These are phyloP conservation scores for Drosophila prolongata DNA, from an alignment of 2,888 invertebrate species.

Conservation along the genomic window DNA sequence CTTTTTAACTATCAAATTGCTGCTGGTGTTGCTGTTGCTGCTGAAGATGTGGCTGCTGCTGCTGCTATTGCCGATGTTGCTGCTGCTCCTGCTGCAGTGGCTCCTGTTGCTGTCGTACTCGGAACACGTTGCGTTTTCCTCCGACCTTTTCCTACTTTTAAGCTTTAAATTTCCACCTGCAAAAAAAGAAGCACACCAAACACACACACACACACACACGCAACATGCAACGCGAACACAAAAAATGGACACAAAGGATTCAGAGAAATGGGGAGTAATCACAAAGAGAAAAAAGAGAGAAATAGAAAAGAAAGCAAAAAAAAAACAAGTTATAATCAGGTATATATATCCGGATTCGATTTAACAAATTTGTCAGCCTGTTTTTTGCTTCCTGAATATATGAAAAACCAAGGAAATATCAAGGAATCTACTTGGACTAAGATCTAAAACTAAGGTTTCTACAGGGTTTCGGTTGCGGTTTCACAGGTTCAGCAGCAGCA, in stretches of 20 bases:
- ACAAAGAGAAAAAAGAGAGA: constrained; percentile 41
- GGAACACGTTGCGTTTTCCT: constrained; percentile 21
- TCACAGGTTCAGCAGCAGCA: constrained; percentile 29
- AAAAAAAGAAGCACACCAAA: constrained; percentile 61
- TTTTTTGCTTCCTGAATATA: constrained; percentile 9
- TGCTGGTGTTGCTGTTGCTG: constrained; percentile 40
- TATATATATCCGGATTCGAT: constrained; percentile 29
- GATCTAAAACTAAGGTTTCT: constrained; percentile 12
- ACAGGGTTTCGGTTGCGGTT: neutral
- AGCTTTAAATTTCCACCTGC: constrained; percentile 81
- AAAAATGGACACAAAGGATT: constrained; percentile 16
- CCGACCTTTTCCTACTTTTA: constrained; percentile 64
- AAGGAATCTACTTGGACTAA: constrained; percentile 9
- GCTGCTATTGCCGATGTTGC: constrained; percentile 16
- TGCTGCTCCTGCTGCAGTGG: constrained; percentile 12
- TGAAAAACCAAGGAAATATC: constrained; percentile 3
- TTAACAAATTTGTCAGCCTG: constrained; percentile 8
- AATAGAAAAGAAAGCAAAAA: constrained; percentile 41
- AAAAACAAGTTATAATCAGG: constrained; percentile 56
- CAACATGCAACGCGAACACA: constrained; percentile 1
- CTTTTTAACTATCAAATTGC: constrained; percentile 78
- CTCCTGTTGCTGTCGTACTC: neutral
- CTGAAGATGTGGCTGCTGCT: constrained; percentile 31
- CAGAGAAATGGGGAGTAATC: constrained; percentile 5
- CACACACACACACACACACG: constrained; percentile 3